Evolutionary conservation across 2,888 invertebrate species (phyloP), one percentile per base, ranked within the genome.

Genomic region (Patella pellucida): DNA sequence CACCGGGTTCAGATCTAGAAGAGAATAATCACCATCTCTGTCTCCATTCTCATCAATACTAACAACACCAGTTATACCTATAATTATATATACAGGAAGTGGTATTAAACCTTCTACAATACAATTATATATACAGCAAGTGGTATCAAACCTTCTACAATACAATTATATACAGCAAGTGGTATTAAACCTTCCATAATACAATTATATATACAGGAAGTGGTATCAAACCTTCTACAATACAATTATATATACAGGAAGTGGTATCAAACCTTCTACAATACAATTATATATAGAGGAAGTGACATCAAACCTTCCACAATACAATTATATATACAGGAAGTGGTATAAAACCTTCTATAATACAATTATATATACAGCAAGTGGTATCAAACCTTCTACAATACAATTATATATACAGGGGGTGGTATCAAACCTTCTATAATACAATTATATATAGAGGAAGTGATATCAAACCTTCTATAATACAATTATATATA

Each of bases 31-130:
- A 0, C 96, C 96, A 79, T 97, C 95, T 68, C 98, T 93, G 91
- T 98, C 98, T 0, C 98, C 98, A 91, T 98, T 98, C 31, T 93
- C 93, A 90, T 99, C 97, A 85, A 99, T 97, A 74, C 95, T 95
- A 51, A 98, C 97, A 84, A 95, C 95, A 0, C 97, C 97, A 0
- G 97, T 96, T 82, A 97, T 97, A 73, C 97, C 97, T 94, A 92
- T 71, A 89, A 67, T 4, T 16, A 69, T 54, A 74, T 41, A 27
- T 23, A 68, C 14, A 41, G 52, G 15, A 68, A 41, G 41, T 41
- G 41, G 9, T 41, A 41, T 31, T 7, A 5, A 5, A 3, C 4
- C 5, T 4, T 31, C 31, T 31, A 4, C 31, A 31, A 31, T 31
- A 31, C n/a, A n/a, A n/a, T n/a, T 16, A 69, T 54, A 74, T 41